Evolutionary conservation across 2,797 vertebrate genomes (phyloP).

Genomic region (Psittacula echo): DNA sequence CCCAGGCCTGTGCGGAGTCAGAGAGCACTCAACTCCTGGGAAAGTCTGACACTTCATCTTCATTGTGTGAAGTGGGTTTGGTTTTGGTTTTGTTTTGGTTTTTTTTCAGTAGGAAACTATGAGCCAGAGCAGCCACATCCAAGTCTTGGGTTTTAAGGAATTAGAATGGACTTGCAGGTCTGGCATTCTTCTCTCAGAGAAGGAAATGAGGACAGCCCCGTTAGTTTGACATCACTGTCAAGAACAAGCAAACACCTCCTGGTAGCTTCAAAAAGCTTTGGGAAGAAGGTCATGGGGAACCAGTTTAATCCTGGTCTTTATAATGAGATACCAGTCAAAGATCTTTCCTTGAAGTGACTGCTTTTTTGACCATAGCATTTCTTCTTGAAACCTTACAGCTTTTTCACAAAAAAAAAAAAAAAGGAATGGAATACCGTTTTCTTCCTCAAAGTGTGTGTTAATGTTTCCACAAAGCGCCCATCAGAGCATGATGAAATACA

Average conservation of each 20-base stretch:
- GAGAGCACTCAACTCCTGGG: not conserved
- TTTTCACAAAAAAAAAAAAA: not conserved
- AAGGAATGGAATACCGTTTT: not conserved
- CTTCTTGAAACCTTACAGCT: not conserved
- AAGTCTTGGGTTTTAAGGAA: not conserved
- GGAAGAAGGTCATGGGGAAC: not conserved
- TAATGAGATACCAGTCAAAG: not conserved
- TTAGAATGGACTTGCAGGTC: not conserved
- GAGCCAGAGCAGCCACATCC: not conserved
- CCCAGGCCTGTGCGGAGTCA: not conserved
- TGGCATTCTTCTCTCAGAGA: not conserved
- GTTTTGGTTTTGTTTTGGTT: no score
- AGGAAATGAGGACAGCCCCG: accelerated
- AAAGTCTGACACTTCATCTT: not conserved
- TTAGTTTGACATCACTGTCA: not conserved
- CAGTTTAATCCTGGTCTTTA: not conserved
- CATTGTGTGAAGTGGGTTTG: not conserved
- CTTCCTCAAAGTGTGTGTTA: not conserved
- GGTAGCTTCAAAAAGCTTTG: not conserved
- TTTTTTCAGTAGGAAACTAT: not conserved
- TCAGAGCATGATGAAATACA: accelerated
- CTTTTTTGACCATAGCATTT: not conserved
- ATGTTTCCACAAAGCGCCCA: not conserved
- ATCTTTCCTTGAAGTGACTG: not conserved
- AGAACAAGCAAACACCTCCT: not conserved